Base-by-base conservation (phyloP, 2,113 vertebrate genomes). In the Scatophagus argus region DNA sequence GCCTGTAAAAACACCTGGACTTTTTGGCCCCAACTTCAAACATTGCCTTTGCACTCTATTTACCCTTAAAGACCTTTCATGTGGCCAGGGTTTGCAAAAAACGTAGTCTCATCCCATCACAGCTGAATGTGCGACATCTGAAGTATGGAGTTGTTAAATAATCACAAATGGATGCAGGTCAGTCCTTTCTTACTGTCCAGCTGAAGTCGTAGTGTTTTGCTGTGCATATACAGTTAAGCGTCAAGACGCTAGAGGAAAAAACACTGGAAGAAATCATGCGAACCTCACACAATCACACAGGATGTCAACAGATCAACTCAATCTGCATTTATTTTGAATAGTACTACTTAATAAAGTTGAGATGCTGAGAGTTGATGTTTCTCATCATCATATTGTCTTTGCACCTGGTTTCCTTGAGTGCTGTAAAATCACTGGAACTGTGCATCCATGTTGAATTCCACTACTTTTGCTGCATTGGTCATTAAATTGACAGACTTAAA, bases 11-110 rank as follows among this genome's bases (percentile, higher is more conserved):
- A 91, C 87, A 92, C 90, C 90, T 91, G 92, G 89, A 83, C 72
- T 72, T 81, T 86, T 89, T 94, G 92, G 92, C 91, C 81, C 41
- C 4, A 21, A 91, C 91, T 89, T 94, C 92, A 94, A 93, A 94
- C 76, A 55, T 73, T 8, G 74, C 44, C 19, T 58, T 44, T 74
- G 67, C 80, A 81, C 81, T 85, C 43, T 29, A 27, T 86, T 89
- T 85, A 83, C 62, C 73, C 83, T 64, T 0, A 31, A 55, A 80
- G 67, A 67, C 31, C 69, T 91, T 91, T 89, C 65, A 88, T 89
- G 74, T 80, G 89, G 88, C 84, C 84, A 85, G 56, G 47, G 34
- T 65, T 43, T 62, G 29, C 4, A 66, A 82, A 84, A 71, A 73
- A 78, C 70, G 54, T 29, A 44, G 68, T 65, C 56, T 84, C 85